These are phyloP conservation scores for Brachionus koreanus DNA, from an alignment of 1,140 invertebrate species.

Conservation along the genomic window DNA sequence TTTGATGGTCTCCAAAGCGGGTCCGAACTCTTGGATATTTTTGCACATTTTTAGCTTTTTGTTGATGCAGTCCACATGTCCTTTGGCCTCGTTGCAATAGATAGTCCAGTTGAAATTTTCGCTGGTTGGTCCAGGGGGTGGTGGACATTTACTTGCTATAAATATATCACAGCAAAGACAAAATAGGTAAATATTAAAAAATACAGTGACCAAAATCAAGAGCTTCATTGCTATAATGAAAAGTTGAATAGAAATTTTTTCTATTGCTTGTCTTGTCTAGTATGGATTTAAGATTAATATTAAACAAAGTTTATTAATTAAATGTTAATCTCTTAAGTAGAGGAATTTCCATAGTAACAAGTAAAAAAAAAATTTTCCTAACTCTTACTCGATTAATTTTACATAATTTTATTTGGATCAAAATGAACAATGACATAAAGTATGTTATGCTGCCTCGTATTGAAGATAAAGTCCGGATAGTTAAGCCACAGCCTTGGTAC, in stretches of 20 bases:
- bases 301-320: constrained; percentile 27
- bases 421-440: constrained; percentile 38
- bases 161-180: constrained; percentile 35
- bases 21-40: constrained; percentile 38
- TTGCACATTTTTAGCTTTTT: constrained; percentile 29
- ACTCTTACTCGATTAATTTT: neutral
- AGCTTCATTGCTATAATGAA: constrained; percentile 13
- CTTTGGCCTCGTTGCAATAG: constrained; percentile 31
- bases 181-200: neutral
- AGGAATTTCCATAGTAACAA: constrained; percentile 12
- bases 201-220: neutral
- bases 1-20: constrained; percentile 42
- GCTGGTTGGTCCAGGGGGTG: constrained; percentile 8
- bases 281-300: neutral
- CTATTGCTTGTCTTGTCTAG: neutral
- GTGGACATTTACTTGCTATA: constrained; percentile 33
- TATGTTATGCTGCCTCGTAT: constrained; percentile 43
- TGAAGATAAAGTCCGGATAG: neutral
- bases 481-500: constrained; percentile 43
- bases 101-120: constrained; percentile 27
- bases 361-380: neutral
- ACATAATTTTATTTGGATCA: neutral
- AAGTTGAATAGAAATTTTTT: neutral
- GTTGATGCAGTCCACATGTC: constrained; percentile 43
- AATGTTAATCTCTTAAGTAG: constrained; percentile 35